These are phyloP conservation scores for Olivierus martensii DNA, from an alignment of 1,140 invertebrate species.

Conservation along the genomic window DNA sequence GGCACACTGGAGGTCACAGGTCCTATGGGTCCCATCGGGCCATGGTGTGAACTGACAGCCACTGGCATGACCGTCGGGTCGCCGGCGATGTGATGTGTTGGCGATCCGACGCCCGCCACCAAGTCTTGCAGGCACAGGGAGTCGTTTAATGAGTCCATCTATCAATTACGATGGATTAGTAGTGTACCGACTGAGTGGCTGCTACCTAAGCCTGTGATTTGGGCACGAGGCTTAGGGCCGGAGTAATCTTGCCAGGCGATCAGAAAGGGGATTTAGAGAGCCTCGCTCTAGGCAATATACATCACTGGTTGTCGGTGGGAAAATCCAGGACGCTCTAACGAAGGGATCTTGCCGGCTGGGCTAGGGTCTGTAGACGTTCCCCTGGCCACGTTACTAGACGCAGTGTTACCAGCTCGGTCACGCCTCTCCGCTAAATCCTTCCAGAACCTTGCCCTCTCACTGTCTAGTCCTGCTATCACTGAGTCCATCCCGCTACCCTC, in stretches of 20 bases:
- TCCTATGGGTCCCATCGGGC: not conserved
- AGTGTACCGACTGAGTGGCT: not conserved
- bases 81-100: conserved; percentile 7
- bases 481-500: too few species aligned
- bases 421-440: too few species aligned
- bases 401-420: too few species aligned
- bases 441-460: too few species aligned
- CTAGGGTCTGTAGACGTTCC: too few species aligned
- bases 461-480: too few species aligned
- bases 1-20: conserved; percentile 5
- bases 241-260: not conserved
- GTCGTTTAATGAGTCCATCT: conserved; percentile 26
- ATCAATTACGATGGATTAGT: conserved; percentile 4
- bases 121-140: conserved; percentile 25
- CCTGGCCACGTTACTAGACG: too few species aligned
- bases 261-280: not conserved
- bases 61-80: not conserved
- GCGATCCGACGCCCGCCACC: conserved; percentile 20
- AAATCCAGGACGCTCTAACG: not conserved
- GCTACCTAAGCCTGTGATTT: conserved; percentile 12
- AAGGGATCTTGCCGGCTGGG: too few species aligned
- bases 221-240: not conserved
- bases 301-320: not conserved
- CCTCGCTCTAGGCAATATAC: not conserved
- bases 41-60: conserved; percentile 1